Conservation (phyloP, 2,797 vertebrate species). For the Tenualosa ilisha region DNA sequence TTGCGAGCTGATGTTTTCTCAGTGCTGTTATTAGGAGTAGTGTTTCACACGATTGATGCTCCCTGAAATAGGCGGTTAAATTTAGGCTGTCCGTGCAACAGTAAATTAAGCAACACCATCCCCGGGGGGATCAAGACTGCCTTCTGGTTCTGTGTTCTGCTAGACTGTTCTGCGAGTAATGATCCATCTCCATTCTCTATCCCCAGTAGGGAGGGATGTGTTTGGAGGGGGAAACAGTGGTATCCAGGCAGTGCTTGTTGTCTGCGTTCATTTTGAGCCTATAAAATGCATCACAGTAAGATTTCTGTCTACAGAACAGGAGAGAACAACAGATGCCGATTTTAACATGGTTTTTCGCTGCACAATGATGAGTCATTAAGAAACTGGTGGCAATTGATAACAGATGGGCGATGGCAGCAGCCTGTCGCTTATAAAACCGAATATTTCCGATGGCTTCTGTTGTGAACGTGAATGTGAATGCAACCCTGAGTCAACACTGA, state of each 20-base stretch:
- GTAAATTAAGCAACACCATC: constrained; percentile 62
- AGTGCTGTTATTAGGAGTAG: constrained; percentile 65
- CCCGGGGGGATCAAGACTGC: neutral
- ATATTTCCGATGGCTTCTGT: constrained; percentile 8
- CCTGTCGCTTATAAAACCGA: constrained; percentile 1
- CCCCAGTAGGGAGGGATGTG: neutral
- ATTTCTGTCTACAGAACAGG: neutral
- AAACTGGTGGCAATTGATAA: constrained; percentile 1
- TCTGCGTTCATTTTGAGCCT: neutral
- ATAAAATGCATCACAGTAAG: constrained; percentile 18
- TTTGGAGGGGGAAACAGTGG: constrained; percentile 5
- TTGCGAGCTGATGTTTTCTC: constrained; percentile 65
- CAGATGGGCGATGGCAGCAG: neutral
- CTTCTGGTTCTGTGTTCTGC: constrained; percentile 22
- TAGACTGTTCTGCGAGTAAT: constrained; percentile 13
- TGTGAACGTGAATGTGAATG: neutral
- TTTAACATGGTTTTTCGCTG: constrained; percentile 5
- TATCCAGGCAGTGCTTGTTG: constrained; percentile 19
- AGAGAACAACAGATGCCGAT: constrained; percentile 1
- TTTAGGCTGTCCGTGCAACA: constrained; percentile 65
- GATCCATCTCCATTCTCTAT: neutral
- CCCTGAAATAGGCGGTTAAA: constrained; percentile 67
- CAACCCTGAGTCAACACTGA: constrained; percentile 21
- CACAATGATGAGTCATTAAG: constrained; percentile 11
- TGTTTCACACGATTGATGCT: constrained; percentile 62